Evolutionary conservation across 1,140 invertebrate species (phyloP).

Genomic region (Myzus persicae): DNA sequence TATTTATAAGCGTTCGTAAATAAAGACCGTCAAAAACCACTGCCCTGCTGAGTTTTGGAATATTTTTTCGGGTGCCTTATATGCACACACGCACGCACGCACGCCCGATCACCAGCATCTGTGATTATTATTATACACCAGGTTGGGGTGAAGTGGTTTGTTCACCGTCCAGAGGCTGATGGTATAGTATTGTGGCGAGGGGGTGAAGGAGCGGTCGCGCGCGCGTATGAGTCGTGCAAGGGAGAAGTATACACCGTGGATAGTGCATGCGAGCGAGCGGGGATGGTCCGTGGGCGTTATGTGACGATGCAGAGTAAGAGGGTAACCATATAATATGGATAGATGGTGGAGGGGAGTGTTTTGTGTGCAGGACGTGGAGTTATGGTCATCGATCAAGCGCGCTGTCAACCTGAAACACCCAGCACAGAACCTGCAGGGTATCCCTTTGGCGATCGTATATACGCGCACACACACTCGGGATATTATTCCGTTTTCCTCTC

Average conservation of each 20-base stretch:
- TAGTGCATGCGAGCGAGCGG: neutral
- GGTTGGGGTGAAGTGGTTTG: constrained; percentile 30
- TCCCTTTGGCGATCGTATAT: constrained; percentile 20
- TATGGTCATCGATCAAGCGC: constrained; percentile 56
- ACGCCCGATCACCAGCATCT: constrained; percentile 30
- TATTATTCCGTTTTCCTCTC: constrained; percentile 57
- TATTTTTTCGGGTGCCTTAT: neutral
- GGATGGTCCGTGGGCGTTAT: constrained; percentile 11
- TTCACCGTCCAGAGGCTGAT: neutral
- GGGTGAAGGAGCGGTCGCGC: neutral
- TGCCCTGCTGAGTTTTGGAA: neutral
- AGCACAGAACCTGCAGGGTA: constrained; percentile 38
- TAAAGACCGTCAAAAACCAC: neutral
- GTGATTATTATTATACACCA: constrained; percentile 26
- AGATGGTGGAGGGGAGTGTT: neutral
- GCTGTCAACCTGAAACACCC: constrained; percentile 58
- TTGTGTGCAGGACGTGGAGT: constrained; percentile 20
- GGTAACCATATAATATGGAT: neutral
- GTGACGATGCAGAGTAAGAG: neutral
- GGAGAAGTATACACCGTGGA: neutral
- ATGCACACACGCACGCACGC: no score
- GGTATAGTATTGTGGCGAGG: neutral
- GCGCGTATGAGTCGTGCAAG: neutral
- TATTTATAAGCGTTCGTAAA: neutral
- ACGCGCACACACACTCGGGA: neutral